A percentile compares a stretch with the other conserved stretches of the same genome.
Evolutionary conservation across 53 echinoderm and acorn worm genomes (phyloP).

Genomic region (Henricia sp.): DNA sequence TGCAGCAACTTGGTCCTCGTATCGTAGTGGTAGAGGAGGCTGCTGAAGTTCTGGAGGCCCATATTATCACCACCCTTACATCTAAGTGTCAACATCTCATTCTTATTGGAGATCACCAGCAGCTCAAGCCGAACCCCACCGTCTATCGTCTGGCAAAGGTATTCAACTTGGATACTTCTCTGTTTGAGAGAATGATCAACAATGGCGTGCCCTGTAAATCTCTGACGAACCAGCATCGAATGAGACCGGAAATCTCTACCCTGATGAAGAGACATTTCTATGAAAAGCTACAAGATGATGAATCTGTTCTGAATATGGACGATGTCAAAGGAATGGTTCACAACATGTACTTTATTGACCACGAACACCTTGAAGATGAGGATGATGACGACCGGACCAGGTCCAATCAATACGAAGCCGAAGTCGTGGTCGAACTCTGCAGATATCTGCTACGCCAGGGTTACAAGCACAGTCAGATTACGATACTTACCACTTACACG

Average conservation of each 20-base stretch:
- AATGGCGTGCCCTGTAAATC: slow-evolving; percentile 79
- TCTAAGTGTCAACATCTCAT: slow-evolving; percentile 83
- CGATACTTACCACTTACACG: slow-evolving; percentile 87
- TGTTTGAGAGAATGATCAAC: slow-evolving; percentile 94
- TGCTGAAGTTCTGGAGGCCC: slow-evolving; percentile 95
- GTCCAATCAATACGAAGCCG: slow-evolving; percentile 81
- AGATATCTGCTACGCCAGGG: slow-evolving; percentile 82
- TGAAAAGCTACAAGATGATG: slow-evolving; percentile 70
- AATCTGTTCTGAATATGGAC: slow-evolving; percentile 63
- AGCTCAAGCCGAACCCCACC: slow-evolving; percentile 89
- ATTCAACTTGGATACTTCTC: slow-evolving; percentile 83
- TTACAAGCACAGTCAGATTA: slow-evolving; percentile 72
- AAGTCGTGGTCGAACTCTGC: slow-evolving; percentile 71
- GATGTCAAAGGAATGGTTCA: slow-evolving; percentile 70
- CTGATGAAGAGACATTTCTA: slow-evolving; percentile 82
- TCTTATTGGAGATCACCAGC: slow-evolving; percentile 97
- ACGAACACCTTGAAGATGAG: slow-evolving; percentile 59
- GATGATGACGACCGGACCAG: slow-evolving; percentile 71
- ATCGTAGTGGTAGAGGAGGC: slow-evolving; percentile 95
- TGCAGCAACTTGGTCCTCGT: slow-evolving; percentile 69
- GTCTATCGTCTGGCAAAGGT: slow-evolving; percentile 81
- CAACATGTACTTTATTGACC: slow-evolving; percentile 84
- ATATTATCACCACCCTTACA: slow-evolving; percentile 84
- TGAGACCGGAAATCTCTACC: slow-evolving; percentile 91
- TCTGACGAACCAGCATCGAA: slow-evolving; percentile 82